Percentiles rank a stretch among this genome's conserved stretches.
These are phyloP conservation scores for Drosophila nigrodunni DNA, from an alignment of 1,140 invertebrate species.

Conservation along the genomic window DNA sequence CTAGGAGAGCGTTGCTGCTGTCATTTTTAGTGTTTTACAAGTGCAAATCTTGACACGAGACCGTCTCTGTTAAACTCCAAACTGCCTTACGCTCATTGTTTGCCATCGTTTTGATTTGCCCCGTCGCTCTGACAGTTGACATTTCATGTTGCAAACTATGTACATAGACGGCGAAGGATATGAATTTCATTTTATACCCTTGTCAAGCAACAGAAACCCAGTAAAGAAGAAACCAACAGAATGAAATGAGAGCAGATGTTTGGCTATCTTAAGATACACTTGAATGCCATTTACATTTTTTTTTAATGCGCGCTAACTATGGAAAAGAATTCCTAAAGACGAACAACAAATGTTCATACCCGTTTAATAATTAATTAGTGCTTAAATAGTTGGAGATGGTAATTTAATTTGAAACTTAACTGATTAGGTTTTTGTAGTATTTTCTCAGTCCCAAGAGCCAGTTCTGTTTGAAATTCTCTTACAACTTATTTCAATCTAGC, in stretches of 20 bases:
- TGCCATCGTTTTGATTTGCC: conserved; percentile 69
- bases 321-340: no score
- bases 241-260: conserved; percentile 13
- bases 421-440: no score
- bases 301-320: neutral
- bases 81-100: conserved; percentile 56
- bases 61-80: conserved; percentile 14
- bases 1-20: conserved; percentile 9
- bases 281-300: neutral
- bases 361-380: no score
- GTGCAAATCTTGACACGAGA: conserved; percentile 66
- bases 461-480: no score
- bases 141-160: conserved; percentile 69
- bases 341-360: no score
- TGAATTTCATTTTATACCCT: conserved; percentile 47
- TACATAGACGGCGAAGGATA: conserved; percentile 46
- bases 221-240: conserved; percentile 6
- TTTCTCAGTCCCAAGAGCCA: no score
- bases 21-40: conserved; percentile 75
- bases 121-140: conserved; percentile 70
- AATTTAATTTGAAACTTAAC: no score
- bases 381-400: no score
- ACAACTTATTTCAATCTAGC: no score
- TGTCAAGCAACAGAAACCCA: conserved; percentile 21
- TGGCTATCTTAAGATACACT: neutral